phyloP scores from a whole-genome alignment of 2,888 invertebrate species.

The Oscheius sp. region DNA sequence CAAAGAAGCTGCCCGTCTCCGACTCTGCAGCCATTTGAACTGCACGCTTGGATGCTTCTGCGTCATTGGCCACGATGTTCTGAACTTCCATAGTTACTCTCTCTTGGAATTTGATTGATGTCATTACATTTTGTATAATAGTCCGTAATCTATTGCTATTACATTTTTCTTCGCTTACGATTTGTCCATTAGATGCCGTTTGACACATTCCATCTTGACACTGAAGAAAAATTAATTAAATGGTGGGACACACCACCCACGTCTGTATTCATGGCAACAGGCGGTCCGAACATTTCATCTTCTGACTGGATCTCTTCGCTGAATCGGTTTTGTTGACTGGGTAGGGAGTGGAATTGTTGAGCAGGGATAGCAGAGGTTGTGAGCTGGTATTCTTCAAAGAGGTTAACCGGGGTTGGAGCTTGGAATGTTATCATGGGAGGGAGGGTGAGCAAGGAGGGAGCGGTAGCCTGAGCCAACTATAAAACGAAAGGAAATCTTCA shows the following conservation, averaged over 20 bases:
- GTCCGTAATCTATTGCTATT: slow-evolving; percentile 62
- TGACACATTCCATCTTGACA: slow-evolving; percentile 28
- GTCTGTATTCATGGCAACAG: slow-evolving; percentile 34
- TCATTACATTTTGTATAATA: slow-evolving; percentile 63
- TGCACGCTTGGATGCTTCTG: slow-evolving; percentile 68
- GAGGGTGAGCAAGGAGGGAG: slow-evolving; percentile 19
- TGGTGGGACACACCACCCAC: slow-evolving; percentile 3
- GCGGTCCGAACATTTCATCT: slow-evolving; percentile 39
- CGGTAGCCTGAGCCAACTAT: slow-evolving; percentile 18
- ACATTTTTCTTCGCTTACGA: slow-evolving; percentile 65
- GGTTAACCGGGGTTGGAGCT: slow-evolving; percentile 1
- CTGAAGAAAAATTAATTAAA: slow-evolving; percentile 24
- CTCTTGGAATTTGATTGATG: too few species aligned
- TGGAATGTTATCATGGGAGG: slow-evolving; percentile 28
- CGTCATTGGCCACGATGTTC: slow-evolving; percentile 61
- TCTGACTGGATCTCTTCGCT: slow-evolving; percentile 32
- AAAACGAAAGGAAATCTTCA: neutral
- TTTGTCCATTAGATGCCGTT: slow-evolving; percentile 6
- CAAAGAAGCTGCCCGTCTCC: slow-evolving; percentile 63
- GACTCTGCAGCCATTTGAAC: slow-evolving; percentile 67
- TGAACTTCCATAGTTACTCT: slow-evolving; percentile 30
- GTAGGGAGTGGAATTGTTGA: slow-evolving; percentile 1
- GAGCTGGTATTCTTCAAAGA: slow-evolving; percentile 14
- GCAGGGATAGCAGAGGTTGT: neutral
- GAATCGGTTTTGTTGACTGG: slow-evolving; percentile 12